Conservation (phyloP, 2,113 vertebrate genomes). For the Corythaeola cristata region DNA sequence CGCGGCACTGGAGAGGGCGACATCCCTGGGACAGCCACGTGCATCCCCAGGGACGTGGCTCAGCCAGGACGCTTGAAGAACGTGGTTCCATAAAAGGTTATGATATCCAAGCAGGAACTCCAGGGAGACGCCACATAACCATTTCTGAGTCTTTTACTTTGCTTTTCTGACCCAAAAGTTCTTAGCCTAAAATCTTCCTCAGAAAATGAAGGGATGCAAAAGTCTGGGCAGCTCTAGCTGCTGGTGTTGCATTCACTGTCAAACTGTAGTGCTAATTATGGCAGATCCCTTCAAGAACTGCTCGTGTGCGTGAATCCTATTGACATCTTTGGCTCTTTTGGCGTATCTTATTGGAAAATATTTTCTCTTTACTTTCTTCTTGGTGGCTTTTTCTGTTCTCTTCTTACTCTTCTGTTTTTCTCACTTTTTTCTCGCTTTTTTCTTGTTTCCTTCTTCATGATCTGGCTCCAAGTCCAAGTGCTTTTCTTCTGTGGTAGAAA, state of each 20-base stretch:
- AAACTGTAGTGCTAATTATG: background rate
- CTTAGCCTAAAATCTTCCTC: background rate
- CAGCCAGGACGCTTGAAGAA: background rate
- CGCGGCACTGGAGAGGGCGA: accelerated
- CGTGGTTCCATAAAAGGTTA: background rate
- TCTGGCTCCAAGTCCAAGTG: background rate
- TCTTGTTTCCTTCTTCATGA: background rate
- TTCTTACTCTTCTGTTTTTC: background rate
- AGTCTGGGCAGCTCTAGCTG: background rate
- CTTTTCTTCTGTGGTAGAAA: background rate
- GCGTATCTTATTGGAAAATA: background rate
- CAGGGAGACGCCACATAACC: background rate
- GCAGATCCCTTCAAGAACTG: background rate
- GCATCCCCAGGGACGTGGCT: background rate
- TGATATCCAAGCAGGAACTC: background rate
- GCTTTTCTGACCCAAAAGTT: background rate
- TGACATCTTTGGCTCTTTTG: background rate
- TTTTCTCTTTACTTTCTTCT: background rate
- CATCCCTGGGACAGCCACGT: background rate
- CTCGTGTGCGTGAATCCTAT: background rate
- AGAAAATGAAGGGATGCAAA: background rate
- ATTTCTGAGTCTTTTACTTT: background rate
- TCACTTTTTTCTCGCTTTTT: background rate
- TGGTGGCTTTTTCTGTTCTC: background rate
- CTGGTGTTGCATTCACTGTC: background rate